phyloP scores from a whole-genome alignment of 2,797 vertebrate species.

The Nannoperca obscura region DNA sequence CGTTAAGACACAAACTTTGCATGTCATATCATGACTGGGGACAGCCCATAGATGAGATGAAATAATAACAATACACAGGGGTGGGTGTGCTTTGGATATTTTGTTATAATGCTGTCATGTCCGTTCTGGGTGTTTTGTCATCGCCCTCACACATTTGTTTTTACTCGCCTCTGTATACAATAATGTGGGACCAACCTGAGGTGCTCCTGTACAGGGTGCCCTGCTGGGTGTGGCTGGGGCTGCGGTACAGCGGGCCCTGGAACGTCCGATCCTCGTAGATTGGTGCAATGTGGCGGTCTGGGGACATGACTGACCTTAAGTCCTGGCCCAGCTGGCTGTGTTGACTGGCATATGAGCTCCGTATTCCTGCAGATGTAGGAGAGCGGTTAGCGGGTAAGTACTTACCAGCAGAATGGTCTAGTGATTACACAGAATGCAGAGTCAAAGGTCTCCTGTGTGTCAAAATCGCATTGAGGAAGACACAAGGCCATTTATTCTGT shows the following conservation, averaged over 20 bases:
- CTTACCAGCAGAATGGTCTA: not conserved
- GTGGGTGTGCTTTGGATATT: not conserved
- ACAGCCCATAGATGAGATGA: not conserved
- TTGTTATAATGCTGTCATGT: not conserved
- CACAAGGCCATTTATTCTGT: not conserved
- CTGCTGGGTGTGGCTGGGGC: constrained; percentile 91
- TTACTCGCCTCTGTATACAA: not conserved
- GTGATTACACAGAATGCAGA: not conserved
- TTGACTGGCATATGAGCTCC: constrained; percentile 94
- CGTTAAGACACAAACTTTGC: not conserved
- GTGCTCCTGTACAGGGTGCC: constrained; percentile 89
- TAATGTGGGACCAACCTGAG: constrained; percentile 85
- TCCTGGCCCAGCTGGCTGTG: constrained; percentile 95
- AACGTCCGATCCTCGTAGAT: constrained; percentile 96
- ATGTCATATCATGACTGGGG: not conserved
- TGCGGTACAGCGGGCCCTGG: constrained; percentile 93
- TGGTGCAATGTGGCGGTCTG: constrained; percentile 94
- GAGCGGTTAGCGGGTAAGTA: not conserved
- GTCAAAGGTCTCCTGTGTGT: not conserved
- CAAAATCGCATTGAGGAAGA: constrained; percentile 3
- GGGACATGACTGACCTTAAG: constrained; percentile 90
- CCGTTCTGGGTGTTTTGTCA: not conserved
- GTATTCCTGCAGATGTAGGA: constrained; percentile 84
- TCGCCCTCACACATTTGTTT: not conserved
- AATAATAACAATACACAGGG: constrained; percentile 1